A percentile compares a stretch with the other conserved stretches of the same genome.
These are phyloP conservation scores for Todiramphus chloris DNA, from an alignment of 2,113 vertebrate species.

Conservation along the genomic window DNA sequence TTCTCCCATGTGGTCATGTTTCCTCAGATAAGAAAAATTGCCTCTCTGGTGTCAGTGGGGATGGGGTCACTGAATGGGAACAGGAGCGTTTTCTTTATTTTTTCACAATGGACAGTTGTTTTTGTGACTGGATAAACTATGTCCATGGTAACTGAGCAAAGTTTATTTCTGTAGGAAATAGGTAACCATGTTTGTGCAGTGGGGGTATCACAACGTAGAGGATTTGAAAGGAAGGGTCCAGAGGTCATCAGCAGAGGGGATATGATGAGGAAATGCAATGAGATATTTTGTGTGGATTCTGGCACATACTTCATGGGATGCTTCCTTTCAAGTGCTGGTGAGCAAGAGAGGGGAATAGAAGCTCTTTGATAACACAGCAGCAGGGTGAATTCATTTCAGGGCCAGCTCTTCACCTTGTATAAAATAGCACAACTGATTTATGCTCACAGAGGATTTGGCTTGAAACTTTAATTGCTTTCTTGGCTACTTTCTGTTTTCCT, in stretches of 20 bases:
- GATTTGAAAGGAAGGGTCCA: conserved; percentile 48
- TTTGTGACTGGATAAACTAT: conserved; percentile 60
- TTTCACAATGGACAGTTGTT: conserved; percentile 59
- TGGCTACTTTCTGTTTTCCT: conserved; percentile 31
- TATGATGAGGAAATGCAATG: conserved; percentile 58
- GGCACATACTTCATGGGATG: conserved; percentile 50
- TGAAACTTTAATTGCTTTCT: conserved; percentile 36
- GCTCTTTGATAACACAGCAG: conserved; percentile 36
- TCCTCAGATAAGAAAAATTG: conserved; percentile 68
- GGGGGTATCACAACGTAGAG: conserved; percentile 41
- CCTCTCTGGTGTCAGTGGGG: background rate
- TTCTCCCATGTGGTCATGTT: conserved; percentile 67
- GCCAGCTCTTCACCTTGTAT: background rate
- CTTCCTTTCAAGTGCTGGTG: conserved; percentile 40
- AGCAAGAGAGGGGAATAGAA: conserved; percentile 16
- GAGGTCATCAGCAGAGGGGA: conserved; percentile 61
- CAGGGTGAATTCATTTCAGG: conserved; percentile 9
- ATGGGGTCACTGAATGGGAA: conserved; percentile 48
- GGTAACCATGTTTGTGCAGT: conserved; percentile 63
- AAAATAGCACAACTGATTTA: conserved; percentile 19
- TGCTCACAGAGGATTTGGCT: background rate
- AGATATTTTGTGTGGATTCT: conserved; percentile 57
- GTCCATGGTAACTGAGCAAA: conserved; percentile 65
- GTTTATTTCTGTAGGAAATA: conserved; percentile 69
- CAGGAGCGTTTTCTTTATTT: background rate